A percentile compares a stretch with the other conserved stretches of the same genome.
Conservation (phyloP, 2,113 vertebrate genomes). For the Rhynchomys soricoides region DNA sequence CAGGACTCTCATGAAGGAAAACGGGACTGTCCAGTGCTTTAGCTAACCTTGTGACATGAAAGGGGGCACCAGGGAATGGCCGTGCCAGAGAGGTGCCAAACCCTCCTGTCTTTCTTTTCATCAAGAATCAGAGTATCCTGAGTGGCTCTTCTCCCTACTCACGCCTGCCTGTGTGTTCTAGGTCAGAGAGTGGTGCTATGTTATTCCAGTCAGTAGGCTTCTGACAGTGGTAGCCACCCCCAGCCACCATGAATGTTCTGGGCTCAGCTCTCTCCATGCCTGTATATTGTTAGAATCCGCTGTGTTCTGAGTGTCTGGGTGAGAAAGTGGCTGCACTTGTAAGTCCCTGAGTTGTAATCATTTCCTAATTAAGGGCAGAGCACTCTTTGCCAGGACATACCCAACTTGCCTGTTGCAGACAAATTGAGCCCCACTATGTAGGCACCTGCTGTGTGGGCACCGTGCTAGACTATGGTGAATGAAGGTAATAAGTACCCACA, state of each 20-base stretch:
- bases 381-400: background rate
- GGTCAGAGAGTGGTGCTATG: background rate
- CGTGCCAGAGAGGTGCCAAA: background rate
- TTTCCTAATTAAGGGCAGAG: background rate
- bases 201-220: background rate
- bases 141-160: background rate
- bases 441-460: background rate
- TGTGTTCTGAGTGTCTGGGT: background rate
- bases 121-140: background rate
- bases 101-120: background rate
- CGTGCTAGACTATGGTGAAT: background rate
- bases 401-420: accelerated
- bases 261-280: background rate
- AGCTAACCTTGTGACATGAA: too few relatives aligned
- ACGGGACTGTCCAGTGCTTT: background rate
- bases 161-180: background rate
- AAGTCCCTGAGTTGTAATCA: background rate
- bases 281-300: background rate
- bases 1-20: background rate
- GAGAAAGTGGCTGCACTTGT: background rate
- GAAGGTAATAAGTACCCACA: background rate
- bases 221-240: background rate
- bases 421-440: accelerated
- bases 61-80: background rate
- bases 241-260: background rate